Base-by-base conservation (phyloP, 1,140 invertebrate species). In the Mizuhopecten yessoensis region DNA sequence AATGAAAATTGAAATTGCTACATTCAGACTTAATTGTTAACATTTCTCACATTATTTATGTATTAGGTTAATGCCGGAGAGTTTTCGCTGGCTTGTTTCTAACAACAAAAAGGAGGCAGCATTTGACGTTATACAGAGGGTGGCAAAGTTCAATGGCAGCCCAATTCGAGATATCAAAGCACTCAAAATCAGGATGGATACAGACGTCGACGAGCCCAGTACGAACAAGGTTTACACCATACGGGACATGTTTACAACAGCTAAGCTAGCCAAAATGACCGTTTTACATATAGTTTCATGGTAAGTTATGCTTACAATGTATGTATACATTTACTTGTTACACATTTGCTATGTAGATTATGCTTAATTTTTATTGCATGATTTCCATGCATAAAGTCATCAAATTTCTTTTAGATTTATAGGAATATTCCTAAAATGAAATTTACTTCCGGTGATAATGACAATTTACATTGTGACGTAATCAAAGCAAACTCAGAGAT, bases 51-150 rank as follows among this genome's bases (percentile, higher is more conserved):
- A n/a, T n/a, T n/a, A n/a, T n/a, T n/a, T n/a, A n/a, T n/a, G n/a
- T n/a, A n/a, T n/a, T n/a, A n/a, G 57, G 57, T n/a, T n/a, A 29
- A 75, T 75, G 57, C 57, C 57, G 23, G 57, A 75, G 57, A 75
- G 57, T 75, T 75, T 75, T 75, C 57, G 57, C n/a, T 75, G 57
- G 57, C 57, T 75, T 29, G 57, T 75, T 29, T 29, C n/a, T 29
- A 75, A 75, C 57, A n/a, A 75, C 57, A 75, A 75, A 29, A 5
- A 75, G 57, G 57, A 75, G 5, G 57, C 57, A 75, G 57, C 57
- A n/a, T 29, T 75, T 9, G 11, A 75, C 3, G 57, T 75, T n/a
- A 75, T 75, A 75, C 57, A 75, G n/a, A 0, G 29, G 3, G 29
- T 75, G 57, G 57, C 57, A 1, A 75, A 75, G 2, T n/a, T 75